Evolutionary conservation across 2,888 invertebrate species (phyloP).

Genomic region (Pecten maximus): DNA sequence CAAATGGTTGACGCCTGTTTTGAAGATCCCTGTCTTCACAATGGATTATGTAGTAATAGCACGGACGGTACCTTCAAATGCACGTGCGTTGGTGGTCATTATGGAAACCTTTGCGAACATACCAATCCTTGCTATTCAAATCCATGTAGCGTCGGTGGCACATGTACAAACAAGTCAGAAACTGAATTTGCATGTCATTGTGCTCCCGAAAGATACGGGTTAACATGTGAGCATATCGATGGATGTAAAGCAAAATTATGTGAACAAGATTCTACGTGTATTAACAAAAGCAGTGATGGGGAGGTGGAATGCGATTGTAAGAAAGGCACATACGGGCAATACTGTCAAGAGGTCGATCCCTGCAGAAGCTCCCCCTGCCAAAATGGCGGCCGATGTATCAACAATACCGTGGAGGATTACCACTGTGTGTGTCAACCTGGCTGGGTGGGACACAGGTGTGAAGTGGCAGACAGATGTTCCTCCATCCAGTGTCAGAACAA

Average conservation of each 20-base stretch:
- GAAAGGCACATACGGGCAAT: constrained; percentile 66
- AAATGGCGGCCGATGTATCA: constrained; percentile 70
- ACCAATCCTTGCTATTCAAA: constrained; percentile 61
- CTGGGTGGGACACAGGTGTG: constrained; percentile 65
- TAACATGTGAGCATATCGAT: constrained; percentile 70
- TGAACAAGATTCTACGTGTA: constrained; percentile 70
- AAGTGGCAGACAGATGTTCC: constrained; percentile 65
- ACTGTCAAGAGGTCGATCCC: constrained; percentile 68
- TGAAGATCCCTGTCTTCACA: constrained; percentile 74
- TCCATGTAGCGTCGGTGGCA: constrained; percentile 60
- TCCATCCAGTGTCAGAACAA: constrained; percentile 66
- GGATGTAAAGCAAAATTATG: constrained; percentile 72
- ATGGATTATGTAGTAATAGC: constrained; percentile 71
- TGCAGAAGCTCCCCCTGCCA: constrained; percentile 68
- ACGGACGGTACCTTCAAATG: constrained; percentile 70
- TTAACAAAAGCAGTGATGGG: constrained; percentile 59
- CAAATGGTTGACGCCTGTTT: constrained; percentile 68
- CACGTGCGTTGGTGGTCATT: constrained; percentile 70
- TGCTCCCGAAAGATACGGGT: constrained; percentile 70
- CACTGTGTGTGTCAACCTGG: constrained; percentile 63
- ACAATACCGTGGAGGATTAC: constrained; percentile 58
- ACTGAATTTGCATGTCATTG: constrained; percentile 72
- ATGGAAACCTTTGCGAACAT: constrained; percentile 66
- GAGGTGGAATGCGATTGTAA: constrained; percentile 62
- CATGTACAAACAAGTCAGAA: constrained; percentile 57